Base-by-base conservation (phyloP, 2,888 invertebrate species). In the Masnerella sp. region DNA sequence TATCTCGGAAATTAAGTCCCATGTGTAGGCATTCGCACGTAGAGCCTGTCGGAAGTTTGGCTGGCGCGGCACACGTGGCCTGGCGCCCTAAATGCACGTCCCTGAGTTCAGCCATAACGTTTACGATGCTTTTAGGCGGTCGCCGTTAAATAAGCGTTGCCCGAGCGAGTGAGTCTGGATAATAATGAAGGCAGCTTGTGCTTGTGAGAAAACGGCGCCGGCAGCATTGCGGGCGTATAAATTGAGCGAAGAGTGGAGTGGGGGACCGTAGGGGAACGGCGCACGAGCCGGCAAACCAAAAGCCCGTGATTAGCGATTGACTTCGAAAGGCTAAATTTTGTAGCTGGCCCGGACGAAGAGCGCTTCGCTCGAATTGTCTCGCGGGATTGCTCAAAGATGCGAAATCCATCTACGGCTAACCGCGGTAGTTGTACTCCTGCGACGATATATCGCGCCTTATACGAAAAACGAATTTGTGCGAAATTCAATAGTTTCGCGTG, bases 41-140 rank as follows among this genome's bases (percentile, higher is more conserved):
- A 59, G 32, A 36, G 54, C 32, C 45, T 34, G 47, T 61, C 32
- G 62, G 59, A 56, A 70, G 62, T 61, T 75, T 61, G 22, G 49
- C 52, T 54, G 58, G 65, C 54, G 43, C 61, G 47, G 56, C 68
- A 64, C 69, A 73, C 65, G 62, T 51, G 67, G 73, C 22, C 32
- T 54, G 56, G 54, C 69, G 59, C 74, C 74, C 61, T 43, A 70
- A 70, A 69, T 70, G 69, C 65, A 69, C 69, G 61, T 59, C 59
- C 65, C 64, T 61, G 74, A 69, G 73, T 67, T 76, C 69, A 68
- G 54, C 76, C 77, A 75, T 75, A 78, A 78, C 77, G 76, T 79
- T 78, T 79, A 77, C 77, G 78, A 76, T 79, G 79, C 78, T 78
- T 78, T 79, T 78, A 79, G 78, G 72, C 74, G 74, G 78, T 74